Conservation (phyloP, 1,140 invertebrate genomes). For the Drosophila mayri region DNA sequence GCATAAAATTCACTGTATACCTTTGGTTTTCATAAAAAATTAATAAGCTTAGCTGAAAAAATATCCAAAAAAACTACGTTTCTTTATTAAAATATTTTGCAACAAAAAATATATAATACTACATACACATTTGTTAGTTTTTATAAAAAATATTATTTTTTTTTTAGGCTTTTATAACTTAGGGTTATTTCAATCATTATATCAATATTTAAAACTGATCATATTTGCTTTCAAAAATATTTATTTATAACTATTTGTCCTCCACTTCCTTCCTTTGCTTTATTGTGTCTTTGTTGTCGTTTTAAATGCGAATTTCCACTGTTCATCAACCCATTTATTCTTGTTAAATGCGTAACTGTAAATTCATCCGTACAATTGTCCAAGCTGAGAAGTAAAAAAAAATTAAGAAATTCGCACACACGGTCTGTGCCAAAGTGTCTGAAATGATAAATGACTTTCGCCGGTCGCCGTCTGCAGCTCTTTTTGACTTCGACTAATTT, state of each 20-base stretch:
- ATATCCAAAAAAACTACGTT: too few species aligned
- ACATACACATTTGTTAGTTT: too few species aligned
- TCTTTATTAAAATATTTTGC: background rate
- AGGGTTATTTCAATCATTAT: background rate
- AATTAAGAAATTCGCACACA: slow-evolving; percentile 27
- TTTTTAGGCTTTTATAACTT: background rate
- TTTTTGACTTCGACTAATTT: slow-evolving; percentile 64
- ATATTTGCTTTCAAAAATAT: background rate
- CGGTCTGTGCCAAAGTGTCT: slow-evolving; percentile 16
- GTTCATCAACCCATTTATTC: slow-evolving; percentile 36
- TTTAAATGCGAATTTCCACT: background rate
- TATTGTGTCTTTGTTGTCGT: background rate
- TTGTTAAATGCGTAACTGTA: slow-evolving; percentile 70
- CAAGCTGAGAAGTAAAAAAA: slow-evolving; percentile 2
- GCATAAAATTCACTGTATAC: too few species aligned
- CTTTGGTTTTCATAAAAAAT: too few species aligned
- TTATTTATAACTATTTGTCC: background rate
- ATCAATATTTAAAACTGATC: background rate
- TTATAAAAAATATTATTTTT: background rate
- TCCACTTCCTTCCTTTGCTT: background rate
- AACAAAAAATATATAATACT: background rate
- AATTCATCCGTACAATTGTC: slow-evolving; percentile 62
- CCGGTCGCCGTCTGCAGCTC: slow-evolving; percentile 15
- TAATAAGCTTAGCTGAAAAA: too few species aligned
- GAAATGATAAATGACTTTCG: slow-evolving; percentile 68